Conservation (phyloP, 2,113 vertebrate species). For the Calyptomena viridis region DNA sequence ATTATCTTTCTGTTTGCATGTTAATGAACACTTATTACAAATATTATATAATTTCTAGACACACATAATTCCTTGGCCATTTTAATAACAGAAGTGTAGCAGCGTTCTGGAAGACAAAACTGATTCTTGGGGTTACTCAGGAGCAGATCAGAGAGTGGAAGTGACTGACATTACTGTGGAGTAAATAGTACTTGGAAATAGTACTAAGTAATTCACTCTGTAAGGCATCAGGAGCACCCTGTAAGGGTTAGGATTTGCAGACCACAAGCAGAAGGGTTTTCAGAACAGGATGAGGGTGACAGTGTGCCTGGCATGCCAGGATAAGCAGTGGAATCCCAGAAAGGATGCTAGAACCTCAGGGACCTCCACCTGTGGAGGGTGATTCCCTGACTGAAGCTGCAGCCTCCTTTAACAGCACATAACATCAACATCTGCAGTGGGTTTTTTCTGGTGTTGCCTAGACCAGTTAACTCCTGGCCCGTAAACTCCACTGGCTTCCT, state of each 20-base stretch:
- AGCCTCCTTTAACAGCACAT: background rate
- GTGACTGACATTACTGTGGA: background rate
- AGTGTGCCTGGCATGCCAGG: fast-evolving
- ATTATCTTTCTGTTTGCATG: background rate
- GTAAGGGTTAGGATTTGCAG: background rate
- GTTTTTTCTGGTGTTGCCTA: background rate
- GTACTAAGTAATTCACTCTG: background rate
- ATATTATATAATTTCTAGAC: background rate
- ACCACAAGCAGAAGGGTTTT: background rate
- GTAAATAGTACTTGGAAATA: background rate
- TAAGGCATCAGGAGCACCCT: background rate
- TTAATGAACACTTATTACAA: background rate
- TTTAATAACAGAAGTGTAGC: background rate
- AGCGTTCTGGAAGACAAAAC: background rate
- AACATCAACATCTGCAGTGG: background rate
- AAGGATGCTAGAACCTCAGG: too few relatives aligned
- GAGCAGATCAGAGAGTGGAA: background rate
- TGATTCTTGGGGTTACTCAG: background rate
- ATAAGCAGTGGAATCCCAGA: background rate
- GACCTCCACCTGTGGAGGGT: too few relatives aligned
- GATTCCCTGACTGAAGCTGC: background rate
- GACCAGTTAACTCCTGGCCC: background rate
- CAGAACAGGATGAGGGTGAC: background rate
- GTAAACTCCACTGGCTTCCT: background rate
- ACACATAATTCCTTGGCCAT: background rate